Base-by-base conservation (phyloP, 2,888 invertebrate species). In the Cyclophora albipunctata region DNA sequence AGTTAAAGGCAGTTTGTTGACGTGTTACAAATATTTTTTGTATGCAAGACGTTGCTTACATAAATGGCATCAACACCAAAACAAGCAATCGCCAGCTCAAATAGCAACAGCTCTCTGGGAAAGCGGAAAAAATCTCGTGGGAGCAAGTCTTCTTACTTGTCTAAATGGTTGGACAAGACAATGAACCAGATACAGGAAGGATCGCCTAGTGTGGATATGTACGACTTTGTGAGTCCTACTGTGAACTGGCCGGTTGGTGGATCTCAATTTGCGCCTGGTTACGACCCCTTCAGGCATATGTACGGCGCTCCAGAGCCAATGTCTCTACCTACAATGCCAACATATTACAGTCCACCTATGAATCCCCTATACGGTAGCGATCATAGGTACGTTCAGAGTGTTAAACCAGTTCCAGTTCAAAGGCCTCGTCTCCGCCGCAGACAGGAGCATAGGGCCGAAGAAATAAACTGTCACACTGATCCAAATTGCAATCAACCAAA, bases 291-390 rank as follows among this genome's bases (percentile, higher is more conserved):
- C 52, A 80, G 91, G 47, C 90, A 90, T 58, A 84, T 90, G 45
- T 89, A 90, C 62, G 84, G 87, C 57, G 75, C 90, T 3, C 78
- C 90, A 53, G 93, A 93, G 71, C 92, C 93, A 0, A 84, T 91
- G 75, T 92, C 93, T 5, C 77, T 93, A 57, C 93, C 93, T 7
- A 84, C 91, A 60, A 90, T 92, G 58, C 91, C 91, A 3, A 75
- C 90, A 5, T 91, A 90, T 64, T 91, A 89, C 69, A 78, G 71
- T 58, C 77, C 82, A 49, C 60, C 74, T 46, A 60, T 77, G 51
- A 69, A 74, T 55, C 73, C 71, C 4, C 52, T 64, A 40, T 78
- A 77, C 47, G 74, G 75, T n/a, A 75, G 80, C 4, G 85, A 85
- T 40, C 81, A 75, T 59, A 75, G 84, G 5, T 84, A 79, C 53